Conservation (phyloP, 2,113 vertebrate genomes). For the Periophthalmus modestus region DNA sequence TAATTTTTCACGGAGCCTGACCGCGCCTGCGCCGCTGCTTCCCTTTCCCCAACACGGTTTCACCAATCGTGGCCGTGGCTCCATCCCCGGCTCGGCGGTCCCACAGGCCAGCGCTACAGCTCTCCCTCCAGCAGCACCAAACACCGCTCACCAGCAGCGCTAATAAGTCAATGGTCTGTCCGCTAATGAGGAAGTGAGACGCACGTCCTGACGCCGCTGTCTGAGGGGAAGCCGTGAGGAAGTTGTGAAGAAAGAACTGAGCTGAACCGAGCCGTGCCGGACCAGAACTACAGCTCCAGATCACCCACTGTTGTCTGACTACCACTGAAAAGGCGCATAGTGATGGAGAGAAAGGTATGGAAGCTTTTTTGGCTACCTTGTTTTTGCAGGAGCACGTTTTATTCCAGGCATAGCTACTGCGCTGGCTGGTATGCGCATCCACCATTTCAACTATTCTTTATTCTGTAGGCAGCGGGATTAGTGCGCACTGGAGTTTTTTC, state of each 20-base stretch:
- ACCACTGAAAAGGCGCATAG: conserved; percentile 49
- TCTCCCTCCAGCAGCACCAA: not conserved
- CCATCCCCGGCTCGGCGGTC: conserved; percentile 70
- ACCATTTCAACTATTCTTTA: conserved; percentile 65
- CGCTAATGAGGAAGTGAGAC: conserved; percentile 71
- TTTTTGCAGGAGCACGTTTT: conserved; percentile 41
- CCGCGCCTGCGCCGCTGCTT: conserved; percentile 76
- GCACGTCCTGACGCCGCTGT: conserved; percentile 43
- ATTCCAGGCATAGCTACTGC: conserved; percentile 33
- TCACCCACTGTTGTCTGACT: conserved; percentile 44
- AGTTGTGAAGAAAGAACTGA: conserved; percentile 59
- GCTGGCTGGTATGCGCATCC: conserved; percentile 52
- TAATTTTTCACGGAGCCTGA: conserved; percentile 65
- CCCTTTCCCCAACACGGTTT: conserved; percentile 66
- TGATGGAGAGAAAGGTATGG: conserved; percentile 84
- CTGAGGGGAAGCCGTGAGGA: conserved; percentile 59
- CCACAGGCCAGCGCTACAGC: conserved; percentile 56
- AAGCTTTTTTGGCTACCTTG: conserved; percentile 46
- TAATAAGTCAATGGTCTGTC: conserved; percentile 57
- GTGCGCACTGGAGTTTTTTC: conserved; percentile 66
- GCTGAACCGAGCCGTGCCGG: conserved; percentile 31
- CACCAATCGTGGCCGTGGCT: conserved; percentile 71
- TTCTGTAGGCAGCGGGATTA: conserved; percentile 61
- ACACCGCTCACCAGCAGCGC: conserved; percentile 19
- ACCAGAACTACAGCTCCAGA: conserved; percentile 48